A percentile compares a stretch with the other conserved stretches of the same genome.
Evolutionary conservation across 2,888 invertebrate genomes (phyloP).

Genomic region (Mesorhabditis sp.): DNA sequence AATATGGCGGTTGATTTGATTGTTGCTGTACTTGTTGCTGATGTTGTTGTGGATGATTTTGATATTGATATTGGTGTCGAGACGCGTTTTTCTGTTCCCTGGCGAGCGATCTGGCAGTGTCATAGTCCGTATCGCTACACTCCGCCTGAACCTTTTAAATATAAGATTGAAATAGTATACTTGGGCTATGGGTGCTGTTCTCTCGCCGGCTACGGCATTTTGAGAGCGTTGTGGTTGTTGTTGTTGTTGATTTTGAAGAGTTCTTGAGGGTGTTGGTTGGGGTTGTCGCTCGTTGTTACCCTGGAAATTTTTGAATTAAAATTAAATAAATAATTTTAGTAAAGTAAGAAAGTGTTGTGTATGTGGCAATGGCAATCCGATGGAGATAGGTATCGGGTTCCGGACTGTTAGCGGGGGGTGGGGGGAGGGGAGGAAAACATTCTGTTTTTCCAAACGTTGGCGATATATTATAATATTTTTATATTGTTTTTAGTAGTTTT

Average conservation of each 20-base stretch:
- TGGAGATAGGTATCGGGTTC: no score
- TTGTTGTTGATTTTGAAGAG: not conserved
- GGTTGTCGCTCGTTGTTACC: not conserved
- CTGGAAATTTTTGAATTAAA: no score
- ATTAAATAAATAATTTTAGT: no score
- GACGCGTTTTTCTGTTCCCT: constrained; percentile 9
- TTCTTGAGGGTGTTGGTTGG: not conserved
- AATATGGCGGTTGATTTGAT: not conserved
- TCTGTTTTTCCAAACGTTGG: no score
- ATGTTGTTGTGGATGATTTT: no score
- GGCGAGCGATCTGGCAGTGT: constrained; percentile 40
- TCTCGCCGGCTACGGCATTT: not conserved
- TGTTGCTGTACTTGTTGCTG: constrained; percentile 6
- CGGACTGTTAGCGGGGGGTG: no score
- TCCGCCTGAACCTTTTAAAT: constrained; percentile 38
- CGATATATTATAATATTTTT: no score
- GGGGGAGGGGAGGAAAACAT: no score
- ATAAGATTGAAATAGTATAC: not conserved
- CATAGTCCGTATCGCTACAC: constrained; percentile 56
- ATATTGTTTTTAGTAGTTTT: no score
- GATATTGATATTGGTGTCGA: no score
- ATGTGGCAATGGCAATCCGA: no score
- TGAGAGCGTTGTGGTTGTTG: not conserved
- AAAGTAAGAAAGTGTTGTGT: no score
- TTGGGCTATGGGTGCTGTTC: constrained; percentile 53